These are phyloP conservation scores for Pseudococcus viburni DNA, from an alignment of 2,888 invertebrate genomes.

Conservation along the genomic window DNA sequence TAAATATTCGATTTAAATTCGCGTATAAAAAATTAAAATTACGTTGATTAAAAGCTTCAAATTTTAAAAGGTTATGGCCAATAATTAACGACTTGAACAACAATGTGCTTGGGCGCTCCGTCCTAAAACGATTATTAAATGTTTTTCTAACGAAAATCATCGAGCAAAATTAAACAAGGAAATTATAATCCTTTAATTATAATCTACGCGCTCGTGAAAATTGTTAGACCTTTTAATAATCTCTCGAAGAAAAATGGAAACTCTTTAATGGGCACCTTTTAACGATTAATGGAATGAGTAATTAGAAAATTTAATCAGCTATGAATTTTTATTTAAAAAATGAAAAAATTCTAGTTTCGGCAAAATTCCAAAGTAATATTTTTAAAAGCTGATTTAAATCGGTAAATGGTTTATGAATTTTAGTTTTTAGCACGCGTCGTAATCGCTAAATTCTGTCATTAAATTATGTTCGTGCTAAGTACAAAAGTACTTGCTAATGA, in stretches of 20 bases:
- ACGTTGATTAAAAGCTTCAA: neutral
- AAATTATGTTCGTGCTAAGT: neutral
- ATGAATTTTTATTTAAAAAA: neutral
- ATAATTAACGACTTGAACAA: conserved; percentile 6
- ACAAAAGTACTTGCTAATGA: too few species aligned
- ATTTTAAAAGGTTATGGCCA: neutral
- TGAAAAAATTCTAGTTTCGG: neutral
- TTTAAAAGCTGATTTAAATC: conserved; percentile 14
- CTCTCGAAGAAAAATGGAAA: conserved; percentile 13
- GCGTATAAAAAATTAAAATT: neutral
- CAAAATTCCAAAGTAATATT: conserved; percentile 27
- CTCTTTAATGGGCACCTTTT: conserved; percentile 29
- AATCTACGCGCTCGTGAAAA: conserved; percentile 20
- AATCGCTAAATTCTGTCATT: neutral
- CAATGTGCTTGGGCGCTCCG: neutral
- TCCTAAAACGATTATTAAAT: conserved; percentile 20
- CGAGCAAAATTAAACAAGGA: conserved; percentile 29
- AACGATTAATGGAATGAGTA: conserved; percentile 19
- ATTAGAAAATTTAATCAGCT: conserved; percentile 32
- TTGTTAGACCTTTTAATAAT: conserved; percentile 39
- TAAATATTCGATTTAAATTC: neutral
- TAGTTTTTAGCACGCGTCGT: neutral
- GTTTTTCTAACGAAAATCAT: conserved; percentile 20
- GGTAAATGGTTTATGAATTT: conserved; percentile 10
- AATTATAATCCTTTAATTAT: conserved; percentile 36